phyloP scores from a whole-genome alignment of 2,797 vertebrate genomes.

The Cirrhinus mrigala region DNA sequence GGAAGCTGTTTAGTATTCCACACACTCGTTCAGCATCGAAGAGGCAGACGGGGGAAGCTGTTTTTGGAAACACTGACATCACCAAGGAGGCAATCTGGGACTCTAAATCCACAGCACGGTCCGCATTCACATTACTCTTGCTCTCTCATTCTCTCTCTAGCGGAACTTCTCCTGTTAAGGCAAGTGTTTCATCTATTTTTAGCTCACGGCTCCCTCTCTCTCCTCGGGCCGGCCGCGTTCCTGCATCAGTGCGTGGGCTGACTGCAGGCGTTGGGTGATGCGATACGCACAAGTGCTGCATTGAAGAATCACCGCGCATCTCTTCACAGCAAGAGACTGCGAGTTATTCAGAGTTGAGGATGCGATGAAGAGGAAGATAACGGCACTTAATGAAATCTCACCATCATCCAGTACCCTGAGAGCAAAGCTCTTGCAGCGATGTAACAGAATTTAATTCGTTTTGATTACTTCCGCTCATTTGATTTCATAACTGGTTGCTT shows the following conservation, averaged over 20 bases:
- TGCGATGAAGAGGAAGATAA: conserved; percentile 28
- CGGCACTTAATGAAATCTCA: conserved; percentile 58
- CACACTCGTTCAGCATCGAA: conserved; percentile 51
- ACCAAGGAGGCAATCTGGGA: conserved; percentile 74
- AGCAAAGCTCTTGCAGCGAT: conserved; percentile 13
- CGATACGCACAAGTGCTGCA: conserved; percentile 38
- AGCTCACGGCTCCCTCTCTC: conserved; percentile 65
- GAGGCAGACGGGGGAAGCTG: conserved; percentile 55
- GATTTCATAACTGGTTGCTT: not conserved
- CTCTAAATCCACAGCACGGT: conserved; percentile 46
- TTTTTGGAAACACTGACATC: conserved; percentile 70
- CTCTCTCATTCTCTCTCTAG: conserved; percentile 45
- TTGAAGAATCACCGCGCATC: conserved; percentile 35
- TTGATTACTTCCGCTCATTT: not conserved
- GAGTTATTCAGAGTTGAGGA: conserved; percentile 27
- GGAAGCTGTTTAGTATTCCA: conserved; percentile 69
- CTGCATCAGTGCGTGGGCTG: conserved; percentile 64
- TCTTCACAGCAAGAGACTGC: conserved; percentile 28
- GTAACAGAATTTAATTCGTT: not conserved
- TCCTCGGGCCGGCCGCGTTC: conserved; percentile 71
- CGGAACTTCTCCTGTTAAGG: conserved; percentile 60
- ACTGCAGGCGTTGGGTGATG: conserved; percentile 54
- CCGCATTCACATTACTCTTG: conserved; percentile 37
- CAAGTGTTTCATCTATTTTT: conserved; percentile 76
- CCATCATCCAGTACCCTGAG: not conserved